Evolutionary conservation across 2,888 invertebrate genomes (phyloP), one percentile per base, ranked within the genome.

Genomic region (Drosophila nr. perissopoda): DNA sequence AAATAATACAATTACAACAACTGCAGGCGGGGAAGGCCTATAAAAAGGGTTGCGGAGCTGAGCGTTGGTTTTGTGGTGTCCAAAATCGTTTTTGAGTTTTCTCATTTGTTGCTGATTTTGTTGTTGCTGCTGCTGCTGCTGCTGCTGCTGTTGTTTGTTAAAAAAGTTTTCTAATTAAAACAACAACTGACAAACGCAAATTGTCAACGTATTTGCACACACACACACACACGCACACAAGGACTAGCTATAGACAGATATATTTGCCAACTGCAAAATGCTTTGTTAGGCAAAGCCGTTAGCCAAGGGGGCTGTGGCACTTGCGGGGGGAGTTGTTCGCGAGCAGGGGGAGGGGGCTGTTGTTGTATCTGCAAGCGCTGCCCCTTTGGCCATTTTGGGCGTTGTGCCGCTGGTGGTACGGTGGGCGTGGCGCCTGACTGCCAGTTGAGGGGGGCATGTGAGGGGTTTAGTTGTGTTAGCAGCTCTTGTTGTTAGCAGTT

Each of bases 161-260:
- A 88, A 87, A 87, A 88, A 88, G 86, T 88, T 88, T 88, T 88
- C 87, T 88, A 88, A 88, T 88, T 88, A 88, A 88, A 90, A 90
- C 87, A 90, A 88, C 87, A 88, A 88, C 88, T 88, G 85, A 86
- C 89, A 90, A 90, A 83, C 86, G 83, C 82, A 88, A 89, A 90
- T 90, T 87, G 90, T 87, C 87, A 87, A 88, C 86, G 74, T 68
- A 89, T 69, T 74, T 60, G 66, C 59, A 76, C 49, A 77, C 34
- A 75, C 34, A 61, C 64, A 75, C 29, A 57, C 33, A 65, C 36
- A 72, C 21, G 8, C 2, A 42, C 11, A 40, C 6, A 36, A 5
- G 13, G 2, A 34, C 34, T 13, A 57, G 34, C 49, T 51, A 58
- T 52, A 54, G 33, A 56, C 48, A 63, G 61, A 72, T 82, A 74